A percentile compares a stretch with the other conserved stretches of the same genome.
phyloP scores from a whole-genome alignment of 2,888 invertebrate genomes.

The Mythimna vitellina region DNA sequence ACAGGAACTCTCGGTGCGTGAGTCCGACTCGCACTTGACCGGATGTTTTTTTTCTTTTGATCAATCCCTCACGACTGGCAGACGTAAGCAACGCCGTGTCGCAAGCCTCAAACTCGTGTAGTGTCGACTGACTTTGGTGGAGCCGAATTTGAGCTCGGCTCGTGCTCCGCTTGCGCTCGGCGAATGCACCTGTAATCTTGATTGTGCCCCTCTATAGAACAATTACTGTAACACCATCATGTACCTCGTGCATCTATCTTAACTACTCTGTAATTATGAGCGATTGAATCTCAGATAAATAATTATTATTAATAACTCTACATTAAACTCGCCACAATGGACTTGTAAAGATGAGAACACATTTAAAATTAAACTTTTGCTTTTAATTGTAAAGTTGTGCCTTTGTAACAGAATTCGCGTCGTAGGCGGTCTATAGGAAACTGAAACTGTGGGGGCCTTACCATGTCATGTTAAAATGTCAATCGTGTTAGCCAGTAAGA shows the following conservation, averaged over 20 bases:
- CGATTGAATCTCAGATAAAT: conserved; percentile 42
- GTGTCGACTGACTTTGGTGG: too few relatives aligned
- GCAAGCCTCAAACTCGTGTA: too few relatives aligned
- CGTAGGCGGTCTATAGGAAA: neutral
- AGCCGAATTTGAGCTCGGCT: too few relatives aligned
- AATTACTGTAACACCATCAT: conserved; percentile 7
- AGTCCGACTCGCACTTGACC: too few relatives aligned
- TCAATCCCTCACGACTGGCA: too few relatives aligned
- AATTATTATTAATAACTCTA: conserved; percentile 31
- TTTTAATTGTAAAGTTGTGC: neutral
- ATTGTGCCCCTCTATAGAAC: neutral
- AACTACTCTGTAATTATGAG: conserved; percentile 35
- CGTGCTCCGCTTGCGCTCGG: too few relatives aligned
- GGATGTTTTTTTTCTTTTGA: too few relatives aligned
- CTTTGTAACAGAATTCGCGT: neutral
- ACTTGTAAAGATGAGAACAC: conserved; percentile 1
- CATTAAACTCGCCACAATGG: conserved; percentile 22
- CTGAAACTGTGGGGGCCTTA: neutral
- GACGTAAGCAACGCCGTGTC: too few relatives aligned
- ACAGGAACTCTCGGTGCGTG: too few relatives aligned
- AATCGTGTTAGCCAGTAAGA: too few relatives aligned
- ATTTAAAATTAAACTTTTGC: conserved; percentile 5
- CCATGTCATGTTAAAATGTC: too few relatives aligned
- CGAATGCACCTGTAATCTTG: conserved; percentile 24
- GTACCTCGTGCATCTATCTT: conserved; percentile 25